Evolutionary conservation across 2,888 invertebrate genomes (phyloP).

Genomic region (Congeria kusceri): DNA sequence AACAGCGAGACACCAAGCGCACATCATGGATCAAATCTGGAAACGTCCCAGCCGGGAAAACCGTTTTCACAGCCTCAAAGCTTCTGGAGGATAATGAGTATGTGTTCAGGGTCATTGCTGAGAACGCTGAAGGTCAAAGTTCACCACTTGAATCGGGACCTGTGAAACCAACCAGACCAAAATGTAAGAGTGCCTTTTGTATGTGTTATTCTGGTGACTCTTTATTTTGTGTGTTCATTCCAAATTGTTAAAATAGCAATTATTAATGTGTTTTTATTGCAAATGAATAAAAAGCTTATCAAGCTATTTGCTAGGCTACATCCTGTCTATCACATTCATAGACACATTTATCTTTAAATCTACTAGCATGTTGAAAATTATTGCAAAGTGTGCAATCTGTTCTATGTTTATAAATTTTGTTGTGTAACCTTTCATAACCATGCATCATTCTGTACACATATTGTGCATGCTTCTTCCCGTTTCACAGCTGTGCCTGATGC

Average conservation of each 20-base stretch:
- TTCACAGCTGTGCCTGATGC: conserved; percentile 77
- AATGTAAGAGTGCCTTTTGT: too few relatives aligned
- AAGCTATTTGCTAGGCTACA: conserved; percentile 60
- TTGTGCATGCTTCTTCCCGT: not conserved
- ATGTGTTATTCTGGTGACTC: not conserved
- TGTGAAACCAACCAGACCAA: conserved; percentile 71
- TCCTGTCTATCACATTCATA: too few relatives aligned
- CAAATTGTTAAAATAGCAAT: too few relatives aligned
- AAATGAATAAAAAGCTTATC: conserved; percentile 61
- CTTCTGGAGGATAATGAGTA: conserved; percentile 88
- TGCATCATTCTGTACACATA: too few relatives aligned
- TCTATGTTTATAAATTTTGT: too few relatives aligned
- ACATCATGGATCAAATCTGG: conserved; percentile 90
- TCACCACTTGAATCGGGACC: conserved; percentile 71
- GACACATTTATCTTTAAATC: too few relatives aligned
- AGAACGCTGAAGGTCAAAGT: conserved; percentile 82
- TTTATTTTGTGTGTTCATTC: too few relatives aligned
- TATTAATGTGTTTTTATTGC: too few relatives aligned
- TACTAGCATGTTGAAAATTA: too few relatives aligned
- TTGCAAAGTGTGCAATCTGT: too few relatives aligned
- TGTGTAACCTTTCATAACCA: too few relatives aligned
- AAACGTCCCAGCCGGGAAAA: conserved; percentile 71
- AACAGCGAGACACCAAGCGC: conserved; percentile 93
- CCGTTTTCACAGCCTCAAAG: conserved; percentile 84
- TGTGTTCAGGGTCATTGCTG: conserved; percentile 81